Evolutionary conservation across 2,113 vertebrate species (phyloP), one percentile per base, ranked within the genome.

Genomic region (Ornithorhynchus anatinus): DNA sequence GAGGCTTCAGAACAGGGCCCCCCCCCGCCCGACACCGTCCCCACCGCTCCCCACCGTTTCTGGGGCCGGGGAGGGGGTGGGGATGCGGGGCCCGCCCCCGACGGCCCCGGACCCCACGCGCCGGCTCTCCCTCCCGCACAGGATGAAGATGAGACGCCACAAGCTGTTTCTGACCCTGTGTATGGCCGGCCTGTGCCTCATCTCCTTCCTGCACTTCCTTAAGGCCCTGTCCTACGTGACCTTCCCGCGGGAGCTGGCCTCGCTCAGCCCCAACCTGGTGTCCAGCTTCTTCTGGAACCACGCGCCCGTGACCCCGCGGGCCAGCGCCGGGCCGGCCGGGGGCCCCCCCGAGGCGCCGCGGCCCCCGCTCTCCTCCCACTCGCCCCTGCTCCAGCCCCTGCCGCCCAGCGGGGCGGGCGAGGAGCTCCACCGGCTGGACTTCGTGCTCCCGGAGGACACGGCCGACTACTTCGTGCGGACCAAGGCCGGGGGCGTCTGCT

Each of bases 131-230:
- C 2, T 51, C 75, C 70, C 64, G 45, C 60, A 32, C 83, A 99
- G 98, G 96, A 97, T 98, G 94, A 99, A 97, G 94, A 99, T 99
- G 97, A 95, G 97, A 92, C 97, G 97, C 80, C 97, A 98, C 94
- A 95, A 97, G 83, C 95, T 99, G 92, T 98, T 99, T 92, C 90
- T 99, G 94, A 86, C 92, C 85, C 94, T 99, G 91, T 99, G 97
- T 94, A 99, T 98, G 86, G 97, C 97, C 89, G 98, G 98, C 89
- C 95, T 99, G 86, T 97, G 98, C 84, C 96, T 99, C 92, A 99
- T 99, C 91, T 99, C 98, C 78, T 97, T 99, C 89, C 95, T 99
- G 79, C 97, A 99, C 90, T 99, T 99, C 92, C 97, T 98, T 90
- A 99, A 99, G 93, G 96, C 98, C 84, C 94, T 99, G 67, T 97